Conservation (phyloP, 2,113 vertebrate genomes). For the Capricornis sumatraensis region DNA sequence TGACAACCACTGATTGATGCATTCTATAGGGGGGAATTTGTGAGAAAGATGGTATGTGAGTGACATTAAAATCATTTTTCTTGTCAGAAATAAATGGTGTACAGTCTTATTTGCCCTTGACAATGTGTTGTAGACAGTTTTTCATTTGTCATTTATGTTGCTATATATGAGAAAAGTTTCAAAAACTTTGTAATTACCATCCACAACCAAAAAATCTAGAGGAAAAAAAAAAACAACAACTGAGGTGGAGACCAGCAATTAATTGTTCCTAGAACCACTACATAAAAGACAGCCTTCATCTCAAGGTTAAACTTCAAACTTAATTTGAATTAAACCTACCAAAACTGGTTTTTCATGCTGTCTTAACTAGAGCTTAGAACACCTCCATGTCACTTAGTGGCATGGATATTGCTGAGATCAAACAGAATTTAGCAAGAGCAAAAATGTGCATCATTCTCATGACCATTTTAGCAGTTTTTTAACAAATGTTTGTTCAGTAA, state of each 20-base stretch:
- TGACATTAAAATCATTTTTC: constrained; percentile 46
- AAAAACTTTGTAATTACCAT: not conserved
- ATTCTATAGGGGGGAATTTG: not conserved
- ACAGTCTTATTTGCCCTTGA: constrained; percentile 15
- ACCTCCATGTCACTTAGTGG: not conserved
- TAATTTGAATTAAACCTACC: not conserved
- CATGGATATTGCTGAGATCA: not conserved
- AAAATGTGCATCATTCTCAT: not conserved
- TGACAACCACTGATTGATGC: constrained; percentile 29
- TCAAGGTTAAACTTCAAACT: not conserved
- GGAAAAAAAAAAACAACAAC: not conserved
- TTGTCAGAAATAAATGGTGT: constrained; percentile 40
- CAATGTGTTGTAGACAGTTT: not conserved
- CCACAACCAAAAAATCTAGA: not conserved
- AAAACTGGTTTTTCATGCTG: not conserved
- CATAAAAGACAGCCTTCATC: not conserved
- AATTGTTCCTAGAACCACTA: not conserved
- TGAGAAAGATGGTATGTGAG: not conserved
- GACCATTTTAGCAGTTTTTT: not conserved
- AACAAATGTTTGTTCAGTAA: not conserved
- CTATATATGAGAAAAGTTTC: not conserved
- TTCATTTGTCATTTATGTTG: not conserved
- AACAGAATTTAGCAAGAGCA: not conserved
- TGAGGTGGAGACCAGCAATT: not conserved
- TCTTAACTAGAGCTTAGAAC: not conserved